Conservation (phyloP, 2,888 invertebrate genomes). For the Lissocephala sabroskyi region DNA sequence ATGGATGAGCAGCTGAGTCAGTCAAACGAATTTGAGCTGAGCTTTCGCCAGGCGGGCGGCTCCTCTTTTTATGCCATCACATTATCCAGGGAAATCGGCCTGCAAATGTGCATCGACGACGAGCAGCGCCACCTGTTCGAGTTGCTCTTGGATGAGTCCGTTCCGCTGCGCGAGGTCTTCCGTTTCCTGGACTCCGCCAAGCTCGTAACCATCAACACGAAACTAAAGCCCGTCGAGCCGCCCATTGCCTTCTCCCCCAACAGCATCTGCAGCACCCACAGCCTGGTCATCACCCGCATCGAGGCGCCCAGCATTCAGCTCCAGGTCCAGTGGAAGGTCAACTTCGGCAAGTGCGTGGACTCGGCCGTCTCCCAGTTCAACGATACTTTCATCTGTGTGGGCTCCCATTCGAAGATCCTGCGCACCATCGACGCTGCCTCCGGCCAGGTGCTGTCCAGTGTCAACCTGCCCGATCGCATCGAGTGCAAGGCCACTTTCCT, state of each 20-base stretch:
- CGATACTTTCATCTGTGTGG: slow-evolving; percentile 74
- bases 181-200: slow-evolving; percentile 39
- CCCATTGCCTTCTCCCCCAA: neutral
- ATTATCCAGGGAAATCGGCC: slow-evolving; percentile 53
- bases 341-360: slow-evolving; percentile 84
- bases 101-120: slow-evolving; percentile 37
- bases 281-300: slow-evolving; percentile 33
- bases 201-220: slow-evolving; percentile 34
- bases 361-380: slow-evolving; percentile 78
- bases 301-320: slow-evolving; percentile 25
- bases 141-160: slow-evolving; percentile 47
- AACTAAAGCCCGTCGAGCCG: slow-evolving; percentile 35
- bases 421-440: slow-evolving; percentile 75
- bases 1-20: neutral
- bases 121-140: slow-evolving; percentile 54
- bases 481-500: slow-evolving; percentile 78
- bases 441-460: slow-evolving; percentile 74
- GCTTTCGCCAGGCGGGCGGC: slow-evolving; percentile 58
- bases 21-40: slow-evolving; percentile 21
- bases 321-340: slow-evolving; percentile 47
- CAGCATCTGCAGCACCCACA: neutral
- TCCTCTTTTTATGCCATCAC: slow-evolving; percentile 67
- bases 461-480: slow-evolving; percentile 79
- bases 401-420: slow-evolving; percentile 84
- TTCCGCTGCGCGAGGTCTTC: slow-evolving; percentile 36